Evolutionary conservation across 2,113 vertebrate species (phyloP).

Genomic region (Synodontis membranacea): DNA sequence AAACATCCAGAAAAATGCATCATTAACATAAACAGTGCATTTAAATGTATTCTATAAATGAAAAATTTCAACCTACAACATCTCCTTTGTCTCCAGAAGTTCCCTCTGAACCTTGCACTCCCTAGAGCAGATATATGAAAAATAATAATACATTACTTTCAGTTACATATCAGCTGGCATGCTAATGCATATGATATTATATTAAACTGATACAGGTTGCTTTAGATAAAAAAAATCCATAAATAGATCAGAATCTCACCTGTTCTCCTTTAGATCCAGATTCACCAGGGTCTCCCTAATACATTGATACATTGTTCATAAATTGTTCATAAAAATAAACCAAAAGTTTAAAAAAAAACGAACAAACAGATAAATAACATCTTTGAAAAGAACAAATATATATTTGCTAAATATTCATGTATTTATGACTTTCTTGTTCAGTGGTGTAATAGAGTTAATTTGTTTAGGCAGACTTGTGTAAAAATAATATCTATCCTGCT

Average conservation of each 20-base stretch:
- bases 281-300: conserved; percentile 85
- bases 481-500: too few relatives aligned
- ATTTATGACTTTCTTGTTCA: neutral
- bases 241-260: conserved; percentile 67
- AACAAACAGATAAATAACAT: neutral
- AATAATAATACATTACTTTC: neutral
- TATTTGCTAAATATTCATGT: neutral
- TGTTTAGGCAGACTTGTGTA: too few relatives aligned
- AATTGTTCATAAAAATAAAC: neutral
- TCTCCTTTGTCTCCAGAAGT: conserved; percentile 17
- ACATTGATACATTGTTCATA: too few relatives aligned
- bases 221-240: neutral
- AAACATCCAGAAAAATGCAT: neutral
- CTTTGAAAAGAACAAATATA: neutral
- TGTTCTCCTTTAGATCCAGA: conserved; percentile 89
- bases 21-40: neutral
- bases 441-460: neutral
- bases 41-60: neutral
- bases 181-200: neutral
- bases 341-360: too few relatives aligned
- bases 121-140: neutral
- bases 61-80: conserved; percentile 11
- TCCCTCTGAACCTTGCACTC: conserved; percentile 22
- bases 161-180: neutral
- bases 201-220: neutral